A percentile compares a stretch with the other conserved stretches of the same genome.
Conservation (phyloP, 2,888 invertebrate species). For the Polyommatus icarus region DNA sequence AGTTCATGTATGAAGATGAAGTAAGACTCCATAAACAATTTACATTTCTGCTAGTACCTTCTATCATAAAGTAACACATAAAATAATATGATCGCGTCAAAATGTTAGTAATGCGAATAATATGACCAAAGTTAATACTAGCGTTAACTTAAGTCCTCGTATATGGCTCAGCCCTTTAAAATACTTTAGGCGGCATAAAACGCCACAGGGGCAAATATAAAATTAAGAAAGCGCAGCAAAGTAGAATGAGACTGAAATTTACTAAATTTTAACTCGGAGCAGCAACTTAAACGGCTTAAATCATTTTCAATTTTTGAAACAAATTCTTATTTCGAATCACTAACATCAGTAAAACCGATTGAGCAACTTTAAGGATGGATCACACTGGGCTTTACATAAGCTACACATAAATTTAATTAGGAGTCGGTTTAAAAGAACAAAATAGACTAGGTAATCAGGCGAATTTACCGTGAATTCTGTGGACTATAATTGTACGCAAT, state of each 20-base stretch:
- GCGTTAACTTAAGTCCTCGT: slow-evolving; percentile 39
- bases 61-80: not conserved
- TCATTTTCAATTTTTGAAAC: not conserved
- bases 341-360: not conserved
- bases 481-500: not conserved
- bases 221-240: slow-evolving; percentile 34
- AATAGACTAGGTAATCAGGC: slow-evolving; percentile 6
- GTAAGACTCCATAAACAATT: not conserved
- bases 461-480: not conserved
- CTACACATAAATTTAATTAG: not conserved
- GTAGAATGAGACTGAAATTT: slow-evolving; percentile 27
- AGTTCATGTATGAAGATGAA: not conserved
- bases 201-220: slow-evolving; percentile 33
- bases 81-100: not conserved
- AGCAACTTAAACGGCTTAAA: too few relatives aligned
- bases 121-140: slow-evolving; percentile 36
- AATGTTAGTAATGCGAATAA: slow-evolving; percentile 32
- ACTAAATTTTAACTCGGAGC: not conserved
- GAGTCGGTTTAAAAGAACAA: not conserved
- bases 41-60: not conserved
- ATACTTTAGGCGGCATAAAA: slow-evolving; percentile 43
- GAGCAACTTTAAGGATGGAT: slow-evolving; percentile 10
- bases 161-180: slow-evolving; percentile 42
- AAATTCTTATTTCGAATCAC: not conserved
- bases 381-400: not conserved